Conservation (phyloP, 2,113 vertebrate species). For the Crotalus tigris region DNA sequence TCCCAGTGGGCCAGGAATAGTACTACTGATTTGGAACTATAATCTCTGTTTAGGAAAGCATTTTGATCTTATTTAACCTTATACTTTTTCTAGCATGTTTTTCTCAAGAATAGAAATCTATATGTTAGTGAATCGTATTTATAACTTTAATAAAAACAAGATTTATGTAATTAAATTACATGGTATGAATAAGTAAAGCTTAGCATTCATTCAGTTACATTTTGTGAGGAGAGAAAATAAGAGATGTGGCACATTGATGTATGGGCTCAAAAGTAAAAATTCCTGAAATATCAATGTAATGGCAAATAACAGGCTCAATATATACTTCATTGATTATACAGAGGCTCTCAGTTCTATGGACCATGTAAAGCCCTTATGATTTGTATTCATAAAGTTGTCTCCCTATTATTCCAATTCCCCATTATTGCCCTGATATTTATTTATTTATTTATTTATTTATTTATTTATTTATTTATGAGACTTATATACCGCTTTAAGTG, state of each 20-base stretch:
- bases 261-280: neutral
- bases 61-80: neutral
- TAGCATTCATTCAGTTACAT: neutral
- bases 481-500: no score
- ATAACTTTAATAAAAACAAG: neutral
- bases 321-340: neutral
- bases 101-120: neutral
- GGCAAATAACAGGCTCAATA: neutral
- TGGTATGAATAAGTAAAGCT: neutral
- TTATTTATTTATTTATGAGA: no score
- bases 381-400: no score
- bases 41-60: neutral
- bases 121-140: neutral
- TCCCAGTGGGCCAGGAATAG: neutral
- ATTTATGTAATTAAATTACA: neutral
- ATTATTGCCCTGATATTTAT: no score
- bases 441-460: no score
- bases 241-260: neutral
- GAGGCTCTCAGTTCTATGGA: neutral
- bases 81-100: neutral
- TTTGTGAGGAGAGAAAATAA: neutral
- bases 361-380: neutral
- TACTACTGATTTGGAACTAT: neutral
- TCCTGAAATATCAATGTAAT: neutral
- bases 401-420: no score